Evolutionary conservation across 1,140 invertebrate species (phyloP).

Genomic region (Sinonovacula constricta): DNA sequence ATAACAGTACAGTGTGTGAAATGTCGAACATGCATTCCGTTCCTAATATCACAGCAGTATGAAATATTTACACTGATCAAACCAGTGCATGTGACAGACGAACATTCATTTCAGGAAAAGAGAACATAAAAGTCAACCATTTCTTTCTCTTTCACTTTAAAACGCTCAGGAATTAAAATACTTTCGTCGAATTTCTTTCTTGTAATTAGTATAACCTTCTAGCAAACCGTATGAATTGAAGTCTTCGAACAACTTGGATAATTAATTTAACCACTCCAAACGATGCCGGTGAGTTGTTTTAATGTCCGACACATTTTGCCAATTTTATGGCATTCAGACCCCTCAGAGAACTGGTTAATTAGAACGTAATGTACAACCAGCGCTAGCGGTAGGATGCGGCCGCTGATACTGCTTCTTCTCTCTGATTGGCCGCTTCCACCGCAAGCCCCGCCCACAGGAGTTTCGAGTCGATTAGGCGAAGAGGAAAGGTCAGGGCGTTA

Average conservation of each 20-base stretch:
- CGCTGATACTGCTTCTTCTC: neutral
- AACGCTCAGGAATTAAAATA: too few relatives aligned
- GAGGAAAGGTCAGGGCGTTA: constrained; percentile 43
- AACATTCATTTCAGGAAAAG: too few relatives aligned
- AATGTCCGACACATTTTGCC: constrained; percentile 49
- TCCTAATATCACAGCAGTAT: too few relatives aligned
- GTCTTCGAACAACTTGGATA: constrained; percentile 16
- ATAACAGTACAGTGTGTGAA: too few relatives aligned
- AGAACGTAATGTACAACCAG: constrained; percentile 23
- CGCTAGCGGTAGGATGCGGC: neutral
- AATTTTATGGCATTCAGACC: constrained; percentile 36
- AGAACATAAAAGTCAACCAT: too few relatives aligned
- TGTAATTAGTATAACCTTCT: constrained; percentile 28
- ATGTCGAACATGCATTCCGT: too few relatives aligned
- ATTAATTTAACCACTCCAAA: constrained; percentile 50
- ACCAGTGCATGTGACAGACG: too few relatives aligned
- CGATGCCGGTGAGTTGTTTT: constrained; percentile 35
- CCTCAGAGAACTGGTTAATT: constrained; percentile 26
- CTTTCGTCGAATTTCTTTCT: too few relatives aligned
- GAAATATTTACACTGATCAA: too few relatives aligned
- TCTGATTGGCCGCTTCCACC: constrained; percentile 25
- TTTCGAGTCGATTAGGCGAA: constrained; percentile 18
- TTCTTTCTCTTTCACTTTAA: too few relatives aligned
- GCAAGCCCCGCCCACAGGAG: constrained; percentile 28
- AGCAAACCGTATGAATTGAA: too few relatives aligned